phyloP scores from a whole-genome alignment of 2,888 invertebrate genomes.

The Zelleria hepariella region DNA sequence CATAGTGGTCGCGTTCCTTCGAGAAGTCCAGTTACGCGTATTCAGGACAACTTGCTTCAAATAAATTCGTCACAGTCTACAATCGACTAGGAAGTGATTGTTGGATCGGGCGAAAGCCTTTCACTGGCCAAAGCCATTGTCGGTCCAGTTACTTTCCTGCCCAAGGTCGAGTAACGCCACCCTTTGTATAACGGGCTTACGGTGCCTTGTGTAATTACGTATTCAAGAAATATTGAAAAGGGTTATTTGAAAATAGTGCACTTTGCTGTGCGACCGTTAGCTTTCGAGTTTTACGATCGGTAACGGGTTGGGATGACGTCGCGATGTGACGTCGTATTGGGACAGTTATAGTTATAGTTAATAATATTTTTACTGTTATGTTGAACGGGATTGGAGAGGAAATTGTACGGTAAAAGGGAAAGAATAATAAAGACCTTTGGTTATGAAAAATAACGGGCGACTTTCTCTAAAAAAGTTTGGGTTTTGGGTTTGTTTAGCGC shows the following conservation, averaged over 20 bases:
- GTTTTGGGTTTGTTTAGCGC: too few relatives aligned
- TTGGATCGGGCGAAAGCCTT: conserved; percentile 29
- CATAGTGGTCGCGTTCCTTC: neutral
- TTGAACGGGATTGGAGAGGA: neutral
- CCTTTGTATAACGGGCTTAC: conserved; percentile 61
- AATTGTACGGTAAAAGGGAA: neutral
- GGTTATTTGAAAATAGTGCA: conserved; percentile 62
- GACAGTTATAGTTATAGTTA: conserved; percentile 26
- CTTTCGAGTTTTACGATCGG: conserved; percentile 32
- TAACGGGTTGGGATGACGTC: conserved; percentile 38
- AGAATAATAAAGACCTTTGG: neutral
- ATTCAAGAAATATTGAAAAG: conserved; percentile 48
- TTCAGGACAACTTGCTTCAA: conserved; percentile 5
- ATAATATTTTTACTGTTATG: conserved; percentile 22
- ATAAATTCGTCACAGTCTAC: conserved; percentile 38
- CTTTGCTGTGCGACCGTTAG: conserved; percentile 35
- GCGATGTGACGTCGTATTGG: conserved; percentile 27
- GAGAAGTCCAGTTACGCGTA: neutral
- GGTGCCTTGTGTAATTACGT: conserved; percentile 62
- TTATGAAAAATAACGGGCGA: too few relatives aligned
- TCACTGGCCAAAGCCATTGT: conserved; percentile 54
- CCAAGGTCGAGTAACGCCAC: conserved; percentile 47
- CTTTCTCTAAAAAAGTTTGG: too few relatives aligned
- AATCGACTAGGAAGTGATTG: conserved; percentile 40
- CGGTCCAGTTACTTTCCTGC: conserved; percentile 47